Conservation (phyloP, 2,113 vertebrate genomes). For the Microtus oregoni region DNA sequence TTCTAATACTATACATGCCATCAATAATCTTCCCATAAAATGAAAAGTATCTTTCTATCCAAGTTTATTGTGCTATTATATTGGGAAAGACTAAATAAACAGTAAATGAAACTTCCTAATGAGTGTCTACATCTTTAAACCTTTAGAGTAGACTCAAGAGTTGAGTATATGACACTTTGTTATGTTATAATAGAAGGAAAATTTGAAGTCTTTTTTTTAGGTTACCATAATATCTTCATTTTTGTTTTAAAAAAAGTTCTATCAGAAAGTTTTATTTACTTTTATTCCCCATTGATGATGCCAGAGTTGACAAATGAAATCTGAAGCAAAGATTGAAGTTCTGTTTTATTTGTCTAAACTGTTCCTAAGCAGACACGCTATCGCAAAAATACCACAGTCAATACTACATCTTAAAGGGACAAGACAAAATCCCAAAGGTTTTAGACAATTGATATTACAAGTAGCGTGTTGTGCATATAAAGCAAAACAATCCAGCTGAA, state of each 20-base stretch:
- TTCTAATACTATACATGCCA: not conserved
- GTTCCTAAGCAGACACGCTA: not conserved
- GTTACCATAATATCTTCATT: not conserved
- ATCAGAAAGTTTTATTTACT: not conserved
- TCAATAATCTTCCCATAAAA: not conserved
- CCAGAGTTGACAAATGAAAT: not conserved
- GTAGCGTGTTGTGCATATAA: not conserved
- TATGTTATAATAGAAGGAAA: not conserved
- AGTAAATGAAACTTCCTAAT: not conserved
- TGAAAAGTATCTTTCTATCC: not conserved
- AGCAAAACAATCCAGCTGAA: slow-evolving; percentile 44
- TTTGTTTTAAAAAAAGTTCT: not conserved
- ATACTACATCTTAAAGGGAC: not conserved
- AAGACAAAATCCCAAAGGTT: slow-evolving; percentile 41
- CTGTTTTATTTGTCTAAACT: not conserved
- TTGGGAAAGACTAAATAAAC: not conserved
- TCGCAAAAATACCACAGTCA: slow-evolving; percentile 41
- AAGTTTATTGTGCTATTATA: not conserved
- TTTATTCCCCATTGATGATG: not conserved
- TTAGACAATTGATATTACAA: slow-evolving; percentile 46
- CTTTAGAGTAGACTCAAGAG: not conserved
- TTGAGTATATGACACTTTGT: not conserved
- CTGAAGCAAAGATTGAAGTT: not conserved
- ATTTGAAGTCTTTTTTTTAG: not conserved
- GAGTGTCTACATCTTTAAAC: not conserved